Conservation (phyloP, 2,888 invertebrate species). For the Dryomyza anilis region DNA sequence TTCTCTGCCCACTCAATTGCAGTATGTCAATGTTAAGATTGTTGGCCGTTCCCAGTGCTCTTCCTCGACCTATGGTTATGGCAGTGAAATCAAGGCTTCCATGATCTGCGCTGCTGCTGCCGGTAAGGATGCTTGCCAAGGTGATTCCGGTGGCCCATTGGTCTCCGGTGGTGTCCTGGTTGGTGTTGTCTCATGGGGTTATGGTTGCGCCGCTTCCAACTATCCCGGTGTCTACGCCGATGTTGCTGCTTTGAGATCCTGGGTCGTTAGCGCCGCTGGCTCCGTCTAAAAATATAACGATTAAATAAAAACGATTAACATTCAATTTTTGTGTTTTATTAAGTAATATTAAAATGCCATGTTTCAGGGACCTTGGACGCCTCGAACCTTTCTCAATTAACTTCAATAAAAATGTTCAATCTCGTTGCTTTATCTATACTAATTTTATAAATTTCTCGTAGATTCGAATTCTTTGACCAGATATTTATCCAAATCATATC, state of each 20-base stretch:
- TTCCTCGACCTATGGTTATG: conserved; percentile 57
- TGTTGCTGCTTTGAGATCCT: conserved; percentile 41
- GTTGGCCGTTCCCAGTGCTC: conserved; percentile 60
- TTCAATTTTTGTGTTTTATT: too few relatives aligned
- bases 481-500: too few relatives aligned
- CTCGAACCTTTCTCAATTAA: too few relatives aligned
- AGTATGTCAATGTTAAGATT: conserved; percentile 57
- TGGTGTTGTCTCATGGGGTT: conserved; percentile 54
- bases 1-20: conserved; percentile 53
- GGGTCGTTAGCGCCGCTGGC: conserved; percentile 37
- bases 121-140: conserved; percentile 50
- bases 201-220: conserved; percentile 41
- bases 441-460: too few relatives aligned
- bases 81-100: conserved; percentile 31
- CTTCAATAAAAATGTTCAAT: too few relatives aligned
- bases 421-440: too few relatives aligned
- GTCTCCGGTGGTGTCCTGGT: conserved; percentile 41
- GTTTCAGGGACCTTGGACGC: too few relatives aligned
- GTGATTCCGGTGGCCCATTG: conserved; percentile 56
- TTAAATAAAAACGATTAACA: too few relatives aligned
- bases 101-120: conserved; percentile 48
- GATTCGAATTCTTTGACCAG: too few relatives aligned
- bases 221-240: conserved; percentile 52
- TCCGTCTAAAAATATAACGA: conserved; percentile 21
- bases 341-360: too few relatives aligned